Percentiles rank a stretch among this genome's conserved stretches.
phyloP scores from a whole-genome alignment of 2,888 invertebrate species.

The Maniola hyperantus region DNA sequence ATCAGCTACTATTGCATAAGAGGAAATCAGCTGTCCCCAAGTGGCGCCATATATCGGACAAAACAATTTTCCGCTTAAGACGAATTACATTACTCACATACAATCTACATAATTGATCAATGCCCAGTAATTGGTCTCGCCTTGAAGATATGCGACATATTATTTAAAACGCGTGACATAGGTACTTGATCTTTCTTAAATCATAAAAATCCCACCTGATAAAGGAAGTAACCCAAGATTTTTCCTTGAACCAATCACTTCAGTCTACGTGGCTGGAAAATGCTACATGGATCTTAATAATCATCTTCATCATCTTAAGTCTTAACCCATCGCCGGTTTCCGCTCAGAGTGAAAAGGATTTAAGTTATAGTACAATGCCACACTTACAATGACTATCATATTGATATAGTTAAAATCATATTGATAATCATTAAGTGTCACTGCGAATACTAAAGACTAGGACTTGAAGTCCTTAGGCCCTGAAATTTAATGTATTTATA shows the following conservation, averaged over 20 bases:
- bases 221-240: not conserved
- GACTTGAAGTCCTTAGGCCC: too few species aligned
- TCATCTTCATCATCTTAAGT: not conserved
- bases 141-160: constrained; percentile 2
- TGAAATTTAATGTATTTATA: too few species aligned
- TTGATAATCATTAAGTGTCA: too few species aligned
- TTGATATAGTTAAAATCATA: too few species aligned
- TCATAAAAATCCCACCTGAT: not conserved
- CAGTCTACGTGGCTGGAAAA: not conserved
- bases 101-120: not conserved
- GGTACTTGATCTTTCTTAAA: constrained; percentile 5
- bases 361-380: too few species aligned
- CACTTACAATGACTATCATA: too few species aligned
- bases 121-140: constrained; percentile 3
- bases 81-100: not conserved
- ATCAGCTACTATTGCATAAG: constrained; percentile 1
- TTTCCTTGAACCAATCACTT: not conserved
- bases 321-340: too few species aligned
- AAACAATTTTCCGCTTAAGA: constrained; percentile 1
- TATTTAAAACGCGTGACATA: not conserved
- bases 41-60: not conserved
- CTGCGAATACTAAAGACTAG: too few species aligned
- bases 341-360: too few species aligned
- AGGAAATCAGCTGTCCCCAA: not conserved
- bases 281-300: not conserved